Conservation (phyloP, 2,113 vertebrate species). For the Tyrannus savana region DNA sequence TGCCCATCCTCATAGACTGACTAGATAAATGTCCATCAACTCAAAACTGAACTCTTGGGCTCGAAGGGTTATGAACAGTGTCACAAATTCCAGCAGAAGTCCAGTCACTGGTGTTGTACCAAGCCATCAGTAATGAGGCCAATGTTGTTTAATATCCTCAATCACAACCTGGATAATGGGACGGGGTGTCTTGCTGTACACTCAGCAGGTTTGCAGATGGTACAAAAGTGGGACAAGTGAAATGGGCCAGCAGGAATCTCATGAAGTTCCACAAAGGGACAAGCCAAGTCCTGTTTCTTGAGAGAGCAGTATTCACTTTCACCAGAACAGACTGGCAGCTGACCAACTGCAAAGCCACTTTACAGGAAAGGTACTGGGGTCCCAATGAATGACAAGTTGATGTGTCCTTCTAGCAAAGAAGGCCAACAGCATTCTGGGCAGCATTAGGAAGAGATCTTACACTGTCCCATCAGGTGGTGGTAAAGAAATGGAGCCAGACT, state of each 20-base stretch:
- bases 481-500: not conserved
- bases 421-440: not conserved
- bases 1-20: not conserved
- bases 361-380: not conserved
- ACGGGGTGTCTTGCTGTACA: not conserved
- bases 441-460: not conserved
- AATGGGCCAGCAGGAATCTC: not conserved
- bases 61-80: not conserved
- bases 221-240: not conserved
- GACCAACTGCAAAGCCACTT: not conserved
- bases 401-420: not conserved
- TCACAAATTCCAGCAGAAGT: not conserved
- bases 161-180: not conserved
- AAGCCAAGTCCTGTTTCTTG: not conserved
- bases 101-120: not conserved
- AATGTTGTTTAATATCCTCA: not conserved
- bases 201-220: not conserved
- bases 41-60: not conserved
- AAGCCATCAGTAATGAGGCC: not conserved
- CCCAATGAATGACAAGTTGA: not conserved
- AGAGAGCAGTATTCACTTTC: not conserved
- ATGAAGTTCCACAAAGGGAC: not conserved
- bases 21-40: not conserved
- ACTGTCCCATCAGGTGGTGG: not conserved
- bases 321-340: not conserved